Base-by-base conservation (phyloP, 53 echinoderm and acorn worm genomes). In the Astropecten irregularis region DNA sequence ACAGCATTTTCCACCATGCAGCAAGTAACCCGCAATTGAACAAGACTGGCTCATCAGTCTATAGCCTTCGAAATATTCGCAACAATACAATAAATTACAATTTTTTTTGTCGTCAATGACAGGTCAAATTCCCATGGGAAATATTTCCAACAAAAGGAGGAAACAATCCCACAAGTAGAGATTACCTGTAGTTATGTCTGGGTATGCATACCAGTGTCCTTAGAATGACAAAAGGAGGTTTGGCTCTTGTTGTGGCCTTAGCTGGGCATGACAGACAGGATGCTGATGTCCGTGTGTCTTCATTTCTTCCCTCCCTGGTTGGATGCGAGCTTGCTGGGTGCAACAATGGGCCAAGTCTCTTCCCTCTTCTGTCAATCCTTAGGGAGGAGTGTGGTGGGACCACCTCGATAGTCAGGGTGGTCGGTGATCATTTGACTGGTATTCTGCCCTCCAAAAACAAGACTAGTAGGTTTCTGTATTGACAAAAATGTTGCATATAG, bases 161-260 rank as follows among this genome's bases (percentile, higher is more conserved):
- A 37, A 19, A 20, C 37, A 38, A 38, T 38, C 22, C 19, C 36
- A 37, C 33, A 61, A 73, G 40, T 76, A 38, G 14, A 40, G 56
- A 76, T 76, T 76, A 76, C 76, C 58, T 76, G 40, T 40, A 57
- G 56, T 58, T 40, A 57, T 55, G 59, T 76, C 57, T 16, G 38
- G 21, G 71, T 37, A 76, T 76, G 36, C 38, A 76, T 76, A 40
- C 57, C 23, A 76, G 57, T 56, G 59, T 38, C 58, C 44, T 76
- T 57, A 50, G 58, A 40, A 21, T 44, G 20, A 79, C 79, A 79
- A 79, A 28, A 61, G 44, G 32, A 38, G 27, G n/a, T n/a, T n/a
- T n/a, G n/a, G n/a, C n/a, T 8, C 26, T 19, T 35, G 73, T 37
- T 14, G 31, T 63, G 61, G 40, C 60, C 48, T 59, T 34, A 60